phyloP scores from a whole-genome alignment of 2,797 vertebrate genomes.

The Hippoglossus hippoglossus region DNA sequence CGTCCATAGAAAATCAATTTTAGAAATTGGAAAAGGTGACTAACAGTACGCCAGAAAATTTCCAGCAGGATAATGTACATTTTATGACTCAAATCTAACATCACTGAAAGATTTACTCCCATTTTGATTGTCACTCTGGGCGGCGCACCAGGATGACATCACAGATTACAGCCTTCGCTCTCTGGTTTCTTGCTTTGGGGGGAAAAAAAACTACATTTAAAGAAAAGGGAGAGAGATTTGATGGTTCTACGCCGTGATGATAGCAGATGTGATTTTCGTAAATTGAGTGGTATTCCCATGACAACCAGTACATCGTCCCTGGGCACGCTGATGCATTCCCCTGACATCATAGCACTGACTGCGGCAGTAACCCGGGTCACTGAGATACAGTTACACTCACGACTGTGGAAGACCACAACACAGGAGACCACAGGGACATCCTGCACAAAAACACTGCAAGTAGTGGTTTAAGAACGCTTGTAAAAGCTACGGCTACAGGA shows the following conservation, averaged over 20 bases:
- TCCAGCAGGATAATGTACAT: constrained; percentile 15
- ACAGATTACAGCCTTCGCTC: constrained; percentile 40
- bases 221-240: constrained; percentile 31
- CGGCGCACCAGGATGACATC: constrained; percentile 46
- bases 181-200: constrained; percentile 42
- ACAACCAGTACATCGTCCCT: constrained; percentile 36
- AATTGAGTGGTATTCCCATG: constrained; percentile 40
- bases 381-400: constrained; percentile 62
- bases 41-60: constrained; percentile 37
- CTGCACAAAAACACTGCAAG: constrained; percentile 17
- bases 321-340: constrained; percentile 28
- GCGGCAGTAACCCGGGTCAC: constrained; percentile 59
- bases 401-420: constrained; percentile 37
- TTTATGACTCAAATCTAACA: constrained; percentile 40
- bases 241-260: constrained; percentile 22
- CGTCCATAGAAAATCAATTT: constrained; percentile 60
- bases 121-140: constrained; percentile 35
- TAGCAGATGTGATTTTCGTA: constrained; percentile 48
- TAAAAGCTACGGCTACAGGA: background rate
- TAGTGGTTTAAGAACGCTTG: background rate
- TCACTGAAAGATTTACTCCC: constrained; percentile 24
- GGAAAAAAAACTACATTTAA: background rate
- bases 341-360: constrained; percentile 61
- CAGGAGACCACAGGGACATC: constrained; percentile 30
- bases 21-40: constrained; percentile 47